These are phyloP conservation scores for Hypotaenidia philippensis DNA, from an alignment of 2,797 vertebrate genomes.

Conservation along the genomic window DNA sequence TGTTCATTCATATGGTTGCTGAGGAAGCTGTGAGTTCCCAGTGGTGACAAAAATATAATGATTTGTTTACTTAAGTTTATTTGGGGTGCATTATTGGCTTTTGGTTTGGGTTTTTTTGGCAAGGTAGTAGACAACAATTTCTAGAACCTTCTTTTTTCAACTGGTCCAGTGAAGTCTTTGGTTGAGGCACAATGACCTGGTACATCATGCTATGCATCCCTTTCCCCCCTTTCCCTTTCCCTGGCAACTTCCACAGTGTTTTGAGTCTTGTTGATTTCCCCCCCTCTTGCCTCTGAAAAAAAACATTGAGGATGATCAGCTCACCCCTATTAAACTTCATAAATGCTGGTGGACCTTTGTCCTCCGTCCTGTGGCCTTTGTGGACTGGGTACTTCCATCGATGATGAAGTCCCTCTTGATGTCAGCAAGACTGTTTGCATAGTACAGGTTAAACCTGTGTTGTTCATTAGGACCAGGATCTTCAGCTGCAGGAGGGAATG, in stretches of 20 bases:
- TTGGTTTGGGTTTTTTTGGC: neutral
- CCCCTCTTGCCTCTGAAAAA: neutral
- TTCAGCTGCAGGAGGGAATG: neutral
- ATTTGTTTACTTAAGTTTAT: neutral
- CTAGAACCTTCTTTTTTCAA: neutral
- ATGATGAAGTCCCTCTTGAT: neutral
- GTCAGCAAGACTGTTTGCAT: neutral
- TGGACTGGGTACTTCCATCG: neutral
- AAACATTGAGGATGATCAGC: neutral
- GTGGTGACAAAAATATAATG: neutral
- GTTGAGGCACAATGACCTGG: neutral
- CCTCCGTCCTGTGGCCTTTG: neutral
- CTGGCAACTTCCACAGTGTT: neutral
- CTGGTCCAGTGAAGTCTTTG: neutral
- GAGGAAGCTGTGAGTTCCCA: neutral
- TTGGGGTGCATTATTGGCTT: neutral
- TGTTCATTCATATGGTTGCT: neutral
- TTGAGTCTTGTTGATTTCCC: neutral
- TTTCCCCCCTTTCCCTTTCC: neutral
- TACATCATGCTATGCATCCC: neutral
- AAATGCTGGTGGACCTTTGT: neutral
- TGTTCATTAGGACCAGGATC: neutral
- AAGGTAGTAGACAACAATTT: neutral
- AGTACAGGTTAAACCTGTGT: neutral
- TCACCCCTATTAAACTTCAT: neutral